phyloP scores from a whole-genome alignment of 1,140 invertebrate species.

The Adoxophyes honmai region DNA sequence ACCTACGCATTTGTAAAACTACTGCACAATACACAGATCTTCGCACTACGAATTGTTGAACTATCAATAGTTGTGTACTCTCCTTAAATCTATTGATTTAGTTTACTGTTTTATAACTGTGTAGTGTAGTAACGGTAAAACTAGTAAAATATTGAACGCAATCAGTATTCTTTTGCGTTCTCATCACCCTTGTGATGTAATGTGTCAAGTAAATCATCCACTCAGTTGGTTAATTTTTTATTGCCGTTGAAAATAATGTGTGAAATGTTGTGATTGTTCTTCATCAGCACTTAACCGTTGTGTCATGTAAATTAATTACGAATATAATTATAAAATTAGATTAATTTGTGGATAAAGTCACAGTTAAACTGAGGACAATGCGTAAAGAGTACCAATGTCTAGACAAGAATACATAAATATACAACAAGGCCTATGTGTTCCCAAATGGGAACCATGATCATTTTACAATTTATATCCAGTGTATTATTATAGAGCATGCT shows the following conservation, averaged over 20 bases:
- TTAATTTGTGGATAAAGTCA: no score
- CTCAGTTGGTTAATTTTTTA: neutral
- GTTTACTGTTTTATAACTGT: neutral
- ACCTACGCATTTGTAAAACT: neutral
- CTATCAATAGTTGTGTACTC: neutral
- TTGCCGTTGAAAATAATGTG: neutral
- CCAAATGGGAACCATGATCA: no score
- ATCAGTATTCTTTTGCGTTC: constrained; percentile 1
- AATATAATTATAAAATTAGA: no score
- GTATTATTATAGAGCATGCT: no score
- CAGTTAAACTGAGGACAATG: no score
- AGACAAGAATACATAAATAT: no score
- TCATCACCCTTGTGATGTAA: neutral
- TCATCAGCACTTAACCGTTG: no score
- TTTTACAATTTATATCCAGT: no score
- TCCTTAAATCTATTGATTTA: no score
- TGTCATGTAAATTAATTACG: no score
- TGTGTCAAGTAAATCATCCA: constrained; percentile 3
- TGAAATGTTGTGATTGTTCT: neutral
- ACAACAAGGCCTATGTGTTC: no score
- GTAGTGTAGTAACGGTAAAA: neutral
- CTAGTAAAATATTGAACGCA: constrained; percentile 6
- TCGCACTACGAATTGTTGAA: neutral
- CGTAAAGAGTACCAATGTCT: no score
- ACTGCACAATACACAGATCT: neutral